Conservation (phyloP, 2,113 vertebrate genomes). For the Hippocampus mohnikei region DNA sequence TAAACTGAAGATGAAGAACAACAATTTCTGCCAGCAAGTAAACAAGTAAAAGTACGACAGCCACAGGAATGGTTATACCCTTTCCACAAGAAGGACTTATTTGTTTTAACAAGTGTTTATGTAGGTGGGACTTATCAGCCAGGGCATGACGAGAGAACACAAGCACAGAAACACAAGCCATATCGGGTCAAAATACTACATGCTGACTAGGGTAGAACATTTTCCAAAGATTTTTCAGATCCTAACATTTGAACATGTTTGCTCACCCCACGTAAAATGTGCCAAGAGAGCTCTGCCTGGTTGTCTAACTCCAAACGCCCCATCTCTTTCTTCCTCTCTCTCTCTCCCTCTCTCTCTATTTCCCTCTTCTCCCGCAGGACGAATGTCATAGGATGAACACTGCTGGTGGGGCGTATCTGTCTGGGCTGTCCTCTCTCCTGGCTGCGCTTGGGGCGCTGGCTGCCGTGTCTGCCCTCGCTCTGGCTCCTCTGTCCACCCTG, state of each 20-base stretch:
- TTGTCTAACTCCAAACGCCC: conserved; percentile 18
- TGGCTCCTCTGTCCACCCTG: conserved; percentile 62
- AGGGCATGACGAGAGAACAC: neutral
- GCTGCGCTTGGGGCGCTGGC: conserved; percentile 77
- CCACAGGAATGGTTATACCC: no score
- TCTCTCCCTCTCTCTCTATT: conserved; percentile 1
- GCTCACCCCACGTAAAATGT: no score
- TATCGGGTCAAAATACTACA: neutral
- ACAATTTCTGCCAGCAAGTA: no score
- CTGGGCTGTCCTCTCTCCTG: conserved; percentile 95
- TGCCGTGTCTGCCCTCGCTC: conserved; percentile 59
- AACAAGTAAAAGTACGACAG: no score
- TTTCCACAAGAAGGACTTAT: no score
- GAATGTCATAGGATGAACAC: conserved; percentile 99
- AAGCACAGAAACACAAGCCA: neutral
- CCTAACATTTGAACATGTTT: no score
- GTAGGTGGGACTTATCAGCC: no score
- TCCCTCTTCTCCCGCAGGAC: conserved; percentile 77
- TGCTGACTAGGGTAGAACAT: neutral
- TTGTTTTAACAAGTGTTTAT: no score
- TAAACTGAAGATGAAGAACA: no score
- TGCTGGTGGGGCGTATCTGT: conserved; percentile 99
- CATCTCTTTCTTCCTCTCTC: conserved; percentile 33
- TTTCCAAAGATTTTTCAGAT: neutral
- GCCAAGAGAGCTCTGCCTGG: neutral